Evolutionary conservation across 2,797 vertebrate genomes (phyloP).

Genomic region (Enteromius argenteus): DNA sequence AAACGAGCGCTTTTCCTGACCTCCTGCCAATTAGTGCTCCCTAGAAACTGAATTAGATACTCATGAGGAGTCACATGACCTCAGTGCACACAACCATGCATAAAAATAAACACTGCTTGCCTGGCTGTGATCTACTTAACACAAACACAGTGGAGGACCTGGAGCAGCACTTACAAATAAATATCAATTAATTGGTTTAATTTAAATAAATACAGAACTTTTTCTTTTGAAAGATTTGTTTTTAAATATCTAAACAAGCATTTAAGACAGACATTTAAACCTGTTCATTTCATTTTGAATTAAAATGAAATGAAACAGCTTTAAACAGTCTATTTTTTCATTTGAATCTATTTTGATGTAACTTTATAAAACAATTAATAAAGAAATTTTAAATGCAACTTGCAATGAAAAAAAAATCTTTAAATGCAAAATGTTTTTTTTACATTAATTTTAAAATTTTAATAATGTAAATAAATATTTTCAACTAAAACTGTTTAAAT

Average conservation of each 20-base stretch:
- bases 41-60: not conserved
- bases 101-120: not conserved
- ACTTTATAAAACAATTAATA: not conserved
- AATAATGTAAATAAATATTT: not conserved
- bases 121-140: not conserved
- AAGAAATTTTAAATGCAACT: not conserved
- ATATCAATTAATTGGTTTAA: not conserved
- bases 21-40: constrained; percentile 14
- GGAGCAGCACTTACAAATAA: not conserved
- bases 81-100: not conserved
- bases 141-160: not conserved
- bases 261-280: not conserved
- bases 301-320: not conserved
- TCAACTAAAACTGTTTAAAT: not conserved
- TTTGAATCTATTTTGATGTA: not conserved
- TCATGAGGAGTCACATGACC: constrained; percentile 1
- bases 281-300: not conserved
- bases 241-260: not conserved
- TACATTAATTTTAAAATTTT: not conserved
- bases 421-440: not conserved
- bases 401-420: not conserved
- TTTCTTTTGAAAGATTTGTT: not conserved
- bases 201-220: not conserved
- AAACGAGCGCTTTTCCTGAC: constrained; percentile 17
- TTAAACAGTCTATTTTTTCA: not conserved